phyloP scores from a whole-genome alignment of 2,113 vertebrate species.

The Dolichallabes microphthalmus region DNA sequence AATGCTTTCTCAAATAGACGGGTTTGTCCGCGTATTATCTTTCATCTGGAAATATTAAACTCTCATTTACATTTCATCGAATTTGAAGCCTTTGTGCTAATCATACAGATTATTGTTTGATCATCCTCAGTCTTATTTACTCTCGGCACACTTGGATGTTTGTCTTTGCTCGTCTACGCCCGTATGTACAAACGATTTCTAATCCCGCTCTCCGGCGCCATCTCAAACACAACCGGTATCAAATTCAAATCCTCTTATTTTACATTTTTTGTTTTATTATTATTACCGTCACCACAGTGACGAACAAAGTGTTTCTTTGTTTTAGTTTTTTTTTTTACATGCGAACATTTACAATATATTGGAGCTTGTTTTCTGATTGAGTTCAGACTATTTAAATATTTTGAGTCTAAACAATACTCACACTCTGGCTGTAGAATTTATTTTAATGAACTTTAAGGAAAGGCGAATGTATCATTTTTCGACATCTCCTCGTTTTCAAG shows the following conservation, averaged over 20 bases:
- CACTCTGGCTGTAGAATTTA: too few relatives aligned
- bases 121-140: background rate
- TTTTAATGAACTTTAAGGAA: too few relatives aligned
- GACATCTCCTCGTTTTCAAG: too few relatives aligned
- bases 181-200: background rate
- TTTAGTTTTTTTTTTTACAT: too few relatives aligned
- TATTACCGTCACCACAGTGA: too few relatives aligned
- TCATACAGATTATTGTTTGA: background rate
- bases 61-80: background rate
- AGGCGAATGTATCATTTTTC: too few relatives aligned
- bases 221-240: background rate
- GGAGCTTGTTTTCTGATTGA: too few relatives aligned
- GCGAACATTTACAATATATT: too few relatives aligned
- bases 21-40: background rate
- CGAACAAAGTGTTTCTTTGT: too few relatives aligned
- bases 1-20: background rate
- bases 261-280: background rate
- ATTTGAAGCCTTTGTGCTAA: background rate
- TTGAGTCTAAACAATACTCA: too few relatives aligned
- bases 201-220: background rate
- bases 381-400: too few relatives aligned
- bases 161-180: background rate
- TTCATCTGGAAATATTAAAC: background rate
- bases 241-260: too few relatives aligned
- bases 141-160: background rate